Evolutionary conservation across 2,888 invertebrate genomes (phyloP).

Genomic region (Platycnemis pennipes): DNA sequence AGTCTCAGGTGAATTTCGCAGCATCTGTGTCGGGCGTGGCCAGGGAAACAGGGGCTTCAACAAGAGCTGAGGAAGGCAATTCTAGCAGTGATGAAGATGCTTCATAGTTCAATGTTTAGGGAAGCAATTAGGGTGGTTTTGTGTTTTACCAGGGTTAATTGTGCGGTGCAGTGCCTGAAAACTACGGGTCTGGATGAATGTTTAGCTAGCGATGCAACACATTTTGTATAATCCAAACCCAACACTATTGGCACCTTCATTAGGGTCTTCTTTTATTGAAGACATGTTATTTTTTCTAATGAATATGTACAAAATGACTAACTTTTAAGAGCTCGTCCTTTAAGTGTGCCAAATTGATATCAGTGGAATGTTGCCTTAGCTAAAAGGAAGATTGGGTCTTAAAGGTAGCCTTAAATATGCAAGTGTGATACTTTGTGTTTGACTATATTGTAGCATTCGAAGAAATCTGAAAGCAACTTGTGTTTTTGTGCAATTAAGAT

Average conservation of each 20-base stretch:
- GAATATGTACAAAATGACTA: constrained; percentile 60
- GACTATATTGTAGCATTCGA: constrained; percentile 26
- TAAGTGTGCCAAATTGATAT: constrained; percentile 53
- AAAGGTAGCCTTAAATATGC: constrained; percentile 61
- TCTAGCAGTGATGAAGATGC: constrained; percentile 62
- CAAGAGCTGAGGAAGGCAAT: constrained; percentile 34
- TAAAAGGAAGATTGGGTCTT: constrained; percentile 58
- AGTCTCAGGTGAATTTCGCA: constrained; percentile 73
- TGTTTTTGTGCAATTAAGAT: constrained; percentile 41
- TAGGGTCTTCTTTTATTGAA: constrained; percentile 8
- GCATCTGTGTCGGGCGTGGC: constrained; percentile 71
- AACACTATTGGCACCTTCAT: constrained; percentile 51
- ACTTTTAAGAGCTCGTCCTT: constrained; percentile 61
- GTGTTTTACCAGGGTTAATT: constrained; percentile 49
- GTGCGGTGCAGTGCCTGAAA: constrained; percentile 41
- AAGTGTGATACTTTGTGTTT: constrained; percentile 61
- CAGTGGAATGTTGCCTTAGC: constrained; percentile 46
- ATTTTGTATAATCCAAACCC: constrained; percentile 47
- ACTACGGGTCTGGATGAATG: constrained; percentile 49
- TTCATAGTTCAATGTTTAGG: neutral
- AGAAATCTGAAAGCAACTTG: constrained; percentile 12
- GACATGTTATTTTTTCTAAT: constrained; percentile 53
- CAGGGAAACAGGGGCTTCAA: neutral
- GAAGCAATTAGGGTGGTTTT: neutral
- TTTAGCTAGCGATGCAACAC: constrained; percentile 54